Percentiles rank a stretch among this genome's conserved stretches.
Conservation (phyloP, 2,113 vertebrate species). For the Bos javanicus region DNA sequence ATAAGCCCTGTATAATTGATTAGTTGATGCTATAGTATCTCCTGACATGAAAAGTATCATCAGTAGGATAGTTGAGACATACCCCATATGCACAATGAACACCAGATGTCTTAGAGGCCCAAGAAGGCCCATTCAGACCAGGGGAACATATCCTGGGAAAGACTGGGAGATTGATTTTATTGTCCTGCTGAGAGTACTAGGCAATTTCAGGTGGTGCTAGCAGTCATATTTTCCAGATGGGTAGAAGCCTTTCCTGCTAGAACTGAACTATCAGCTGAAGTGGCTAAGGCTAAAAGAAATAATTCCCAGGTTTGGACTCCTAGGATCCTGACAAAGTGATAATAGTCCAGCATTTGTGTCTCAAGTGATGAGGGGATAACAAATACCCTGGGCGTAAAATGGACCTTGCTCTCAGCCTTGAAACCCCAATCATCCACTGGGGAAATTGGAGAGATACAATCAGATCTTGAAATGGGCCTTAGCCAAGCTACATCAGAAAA, state of each 20-base stretch:
- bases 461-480: not conserved
- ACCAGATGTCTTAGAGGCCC: not conserved
- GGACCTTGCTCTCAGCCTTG: not conserved
- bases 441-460: not conserved
- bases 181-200: not conserved
- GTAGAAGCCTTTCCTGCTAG: not conserved
- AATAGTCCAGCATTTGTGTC: not conserved
- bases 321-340: not conserved
- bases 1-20: not conserved
- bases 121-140: not conserved
- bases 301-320: not conserved
- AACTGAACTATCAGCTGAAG: not conserved
- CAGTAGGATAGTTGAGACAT: not conserved
- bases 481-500: not conserved
- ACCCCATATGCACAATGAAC: not conserved
- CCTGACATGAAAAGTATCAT: not conserved
- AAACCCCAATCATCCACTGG: not conserved
- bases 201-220: not conserved
- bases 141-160: not conserved
- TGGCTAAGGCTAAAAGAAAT: not conserved
- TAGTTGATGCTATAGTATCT: not conserved
- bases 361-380: not conserved
- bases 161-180: not conserved
- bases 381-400: not conserved
- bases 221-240: not conserved